These are phyloP conservation scores for Nothoprocta pentlandii DNA, from an alignment of 2,113 vertebrate genomes.

Conservation along the genomic window DNA sequence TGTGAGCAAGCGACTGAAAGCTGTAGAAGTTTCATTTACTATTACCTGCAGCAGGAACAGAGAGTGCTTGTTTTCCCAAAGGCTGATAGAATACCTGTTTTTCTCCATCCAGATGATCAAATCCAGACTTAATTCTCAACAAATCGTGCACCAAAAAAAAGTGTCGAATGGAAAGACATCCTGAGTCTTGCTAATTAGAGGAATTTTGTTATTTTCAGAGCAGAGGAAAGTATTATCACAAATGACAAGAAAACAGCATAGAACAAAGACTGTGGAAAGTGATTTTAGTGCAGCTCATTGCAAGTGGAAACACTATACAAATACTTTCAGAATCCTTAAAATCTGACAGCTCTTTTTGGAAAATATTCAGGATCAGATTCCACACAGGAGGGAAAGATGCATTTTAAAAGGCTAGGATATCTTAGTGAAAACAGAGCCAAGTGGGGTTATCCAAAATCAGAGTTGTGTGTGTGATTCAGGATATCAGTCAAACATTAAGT, in stretches of 20 bases:
- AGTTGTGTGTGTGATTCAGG: not conserved
- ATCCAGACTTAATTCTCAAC: not conserved
- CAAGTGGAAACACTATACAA: not conserved
- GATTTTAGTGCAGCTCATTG: not conserved
- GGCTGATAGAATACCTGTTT: not conserved
- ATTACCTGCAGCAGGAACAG: not conserved
- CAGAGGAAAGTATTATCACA: not conserved
- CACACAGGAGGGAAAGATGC: not conserved
- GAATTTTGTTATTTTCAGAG: not conserved
- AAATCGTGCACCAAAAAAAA: not conserved
- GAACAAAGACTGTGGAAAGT: not conserved
- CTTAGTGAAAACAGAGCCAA: not conserved
- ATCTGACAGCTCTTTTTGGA: not conserved
- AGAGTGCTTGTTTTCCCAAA: not conserved
- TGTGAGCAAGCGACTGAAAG: not conserved
- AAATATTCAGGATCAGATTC: not conserved
- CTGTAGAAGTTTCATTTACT: not conserved
- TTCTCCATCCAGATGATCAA: not conserved
- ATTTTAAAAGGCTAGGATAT: not conserved
- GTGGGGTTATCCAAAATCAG: not conserved
- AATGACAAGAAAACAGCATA: not conserved
- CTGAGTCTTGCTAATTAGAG: not conserved
- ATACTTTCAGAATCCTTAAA: not conserved
- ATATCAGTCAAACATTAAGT: not conserved
- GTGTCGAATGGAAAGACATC: not conserved